Evolutionary conservation across 2,113 vertebrate species (phyloP), one percentile per base, ranked within the genome.

Genomic region (Conger conger): DNA sequence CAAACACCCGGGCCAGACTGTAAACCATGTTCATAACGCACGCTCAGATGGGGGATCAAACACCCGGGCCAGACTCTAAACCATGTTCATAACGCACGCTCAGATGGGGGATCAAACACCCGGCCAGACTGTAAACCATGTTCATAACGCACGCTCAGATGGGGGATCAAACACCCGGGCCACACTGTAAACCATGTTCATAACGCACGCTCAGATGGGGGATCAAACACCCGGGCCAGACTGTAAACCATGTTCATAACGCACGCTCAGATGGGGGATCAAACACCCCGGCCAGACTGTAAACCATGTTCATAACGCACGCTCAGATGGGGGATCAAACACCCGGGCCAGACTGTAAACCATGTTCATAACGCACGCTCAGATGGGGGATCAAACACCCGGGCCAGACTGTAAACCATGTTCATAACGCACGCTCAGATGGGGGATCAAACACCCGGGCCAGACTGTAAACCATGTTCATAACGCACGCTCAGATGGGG

Each of bases 41-140:
- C 9, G 45, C 45, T 50, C 9, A 11, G 9, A 50, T 8, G 35
- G 73, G 88, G 83, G 45, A 35, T 73, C 36, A 37, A 82, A 82
- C n/a, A n/a, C n/a, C n/a, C n/a, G n/a, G n/a, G n/a, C n/a, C 87
- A 92, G 93, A 92, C 93, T 86, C 91, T 87, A 92, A 94, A 93
- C 92, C 94, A 94, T 87, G 91, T 91, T 92, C 42, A 54, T 83
- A 91, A 42, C 4, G 9, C 6, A 50, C 9, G 45, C 45, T 50
- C 9, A 11, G 9, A 50, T 8, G 35, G 73, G 88, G 83, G 45
- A 35, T 73, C 36, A 37, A 82, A 82, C n/a, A n/a, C n/a, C n/a
- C n/a, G n/a, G n/a, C n/a, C 87, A 92, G 93, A 92, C 93, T 86
- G 91, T 87, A 92, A 94, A 93, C 92, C 94, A 94, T 87, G 91